Conservation (phyloP, 2,113 vertebrate genomes). For the Ceratotherium simum region DNA sequence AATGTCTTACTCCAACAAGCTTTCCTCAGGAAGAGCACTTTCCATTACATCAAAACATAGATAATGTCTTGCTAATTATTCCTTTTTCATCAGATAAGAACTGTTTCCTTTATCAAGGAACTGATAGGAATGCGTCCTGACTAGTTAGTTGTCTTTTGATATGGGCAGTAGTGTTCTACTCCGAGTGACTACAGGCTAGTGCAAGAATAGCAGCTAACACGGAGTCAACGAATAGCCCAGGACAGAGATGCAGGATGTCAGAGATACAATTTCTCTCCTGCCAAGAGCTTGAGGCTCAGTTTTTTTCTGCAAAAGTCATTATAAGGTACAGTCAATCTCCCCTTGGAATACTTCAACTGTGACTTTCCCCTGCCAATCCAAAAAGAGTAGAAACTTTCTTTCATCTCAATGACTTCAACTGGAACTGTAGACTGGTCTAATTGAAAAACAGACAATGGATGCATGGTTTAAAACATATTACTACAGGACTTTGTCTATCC, state of each 20-base stretch:
- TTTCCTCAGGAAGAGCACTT: conserved; percentile 14
- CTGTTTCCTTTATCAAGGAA: background rate
- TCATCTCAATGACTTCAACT: background rate
- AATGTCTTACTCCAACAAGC: background rate
- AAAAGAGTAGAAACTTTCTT: background rate
- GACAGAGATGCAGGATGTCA: background rate
- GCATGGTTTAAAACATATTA: background rate
- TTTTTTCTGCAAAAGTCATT: conserved; percentile 23
- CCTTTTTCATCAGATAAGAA: background rate
- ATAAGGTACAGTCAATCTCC: background rate
- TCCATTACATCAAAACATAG: background rate
- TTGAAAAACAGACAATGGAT: background rate
- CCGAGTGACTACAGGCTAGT: background rate
- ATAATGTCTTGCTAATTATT: background rate
- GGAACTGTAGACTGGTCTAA: background rate
- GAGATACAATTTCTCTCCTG: background rate
- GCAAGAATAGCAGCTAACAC: background rate
- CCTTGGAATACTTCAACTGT: background rate
- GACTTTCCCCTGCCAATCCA: background rate
- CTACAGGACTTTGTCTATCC: background rate
- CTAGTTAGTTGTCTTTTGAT: background rate
- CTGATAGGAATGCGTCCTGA: background rate
- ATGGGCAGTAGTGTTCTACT: background rate
- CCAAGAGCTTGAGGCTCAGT: background rate
- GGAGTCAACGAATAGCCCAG: background rate